A percentile compares a stretch with the other conserved stretches of the same genome.
phyloP scores from a whole-genome alignment of 2,113 vertebrate species.

The Cyanoramphus novaezelandiae region DNA sequence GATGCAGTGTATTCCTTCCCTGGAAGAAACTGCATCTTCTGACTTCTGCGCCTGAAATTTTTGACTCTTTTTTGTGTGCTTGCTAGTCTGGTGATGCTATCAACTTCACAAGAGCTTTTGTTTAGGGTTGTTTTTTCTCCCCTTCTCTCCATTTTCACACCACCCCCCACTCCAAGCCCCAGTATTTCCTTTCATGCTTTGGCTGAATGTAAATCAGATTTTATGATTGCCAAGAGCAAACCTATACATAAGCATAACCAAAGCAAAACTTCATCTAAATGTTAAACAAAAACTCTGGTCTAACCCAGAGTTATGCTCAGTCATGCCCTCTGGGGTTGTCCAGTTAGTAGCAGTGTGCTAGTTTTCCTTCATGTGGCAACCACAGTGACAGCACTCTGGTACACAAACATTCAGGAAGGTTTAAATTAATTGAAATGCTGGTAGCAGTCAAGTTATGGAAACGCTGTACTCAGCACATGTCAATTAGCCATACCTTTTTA shows the following conservation, averaged over 20 bases:
- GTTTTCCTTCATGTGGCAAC: background rate
- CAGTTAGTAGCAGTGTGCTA: background rate
- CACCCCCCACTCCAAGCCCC: background rate
- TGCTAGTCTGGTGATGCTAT: slow-evolving; percentile 40
- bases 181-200: slow-evolving; percentile 58
- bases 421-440: background rate
- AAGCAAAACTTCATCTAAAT: background rate
- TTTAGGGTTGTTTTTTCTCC: background rate
- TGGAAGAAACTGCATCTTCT: slow-evolving; percentile 11
- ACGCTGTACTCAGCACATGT: fast-evolving
- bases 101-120: slow-evolving; percentile 33
- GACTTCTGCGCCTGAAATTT: slow-evolving; percentile 39
- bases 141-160: background rate
- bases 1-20: slow-evolving; percentile 23
- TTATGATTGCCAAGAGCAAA: slow-evolving; percentile 36
- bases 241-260: slow-evolving; percentile 44
- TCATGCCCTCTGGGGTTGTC: background rate
- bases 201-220: slow-evolving; percentile 60
- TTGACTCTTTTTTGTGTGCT: slow-evolving; percentile 39
- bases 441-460: background rate
- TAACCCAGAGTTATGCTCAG: background rate
- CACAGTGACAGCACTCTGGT: background rate
- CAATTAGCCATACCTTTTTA: background rate
- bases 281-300: background rate
- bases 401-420: background rate